phyloP scores from a whole-genome alignment of 37 sponge, comb jelly and placozoan genomes.

The Chondrosia reniformis region DNA sequence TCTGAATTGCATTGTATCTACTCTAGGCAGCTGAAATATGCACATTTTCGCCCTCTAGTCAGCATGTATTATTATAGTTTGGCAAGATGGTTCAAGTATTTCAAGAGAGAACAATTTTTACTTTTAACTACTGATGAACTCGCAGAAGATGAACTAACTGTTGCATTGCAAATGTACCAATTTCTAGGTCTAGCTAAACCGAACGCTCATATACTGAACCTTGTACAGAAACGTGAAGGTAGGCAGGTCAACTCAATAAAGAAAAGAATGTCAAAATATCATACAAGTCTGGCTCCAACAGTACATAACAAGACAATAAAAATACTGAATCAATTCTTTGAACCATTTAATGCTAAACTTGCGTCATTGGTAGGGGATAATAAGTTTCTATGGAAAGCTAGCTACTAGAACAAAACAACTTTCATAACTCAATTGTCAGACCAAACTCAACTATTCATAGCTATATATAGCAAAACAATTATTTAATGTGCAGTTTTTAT shows the following conservation, averaged over 20 bases:
- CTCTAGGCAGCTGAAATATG: neutral
- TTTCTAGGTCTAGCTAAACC: neutral
- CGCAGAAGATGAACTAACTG: neutral
- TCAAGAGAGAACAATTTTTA: neutral
- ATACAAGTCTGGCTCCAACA: too few species aligned
- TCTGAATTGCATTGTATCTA: too few species aligned
- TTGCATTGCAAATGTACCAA: neutral
- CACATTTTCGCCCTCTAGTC: neutral
- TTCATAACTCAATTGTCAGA: too few species aligned
- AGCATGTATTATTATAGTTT: neutral
- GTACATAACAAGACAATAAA: neutral
- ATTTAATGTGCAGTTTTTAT: too few species aligned
- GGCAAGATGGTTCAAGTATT: neutral
- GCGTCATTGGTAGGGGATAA: neutral
- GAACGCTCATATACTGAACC: neutral
- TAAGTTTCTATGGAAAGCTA: neutral
- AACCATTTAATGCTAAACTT: neutral
- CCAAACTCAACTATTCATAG: too few species aligned
- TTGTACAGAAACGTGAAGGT: too few species aligned
- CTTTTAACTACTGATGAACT: neutral
- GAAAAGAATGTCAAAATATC: too few species aligned
- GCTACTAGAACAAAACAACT: too few species aligned
- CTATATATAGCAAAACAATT: too few species aligned
- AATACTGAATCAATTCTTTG: neutral
- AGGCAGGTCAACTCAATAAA: too few species aligned